phyloP scores from a whole-genome alignment of 23 tunicate genomes.

The Aplidium turbinatum region DNA sequence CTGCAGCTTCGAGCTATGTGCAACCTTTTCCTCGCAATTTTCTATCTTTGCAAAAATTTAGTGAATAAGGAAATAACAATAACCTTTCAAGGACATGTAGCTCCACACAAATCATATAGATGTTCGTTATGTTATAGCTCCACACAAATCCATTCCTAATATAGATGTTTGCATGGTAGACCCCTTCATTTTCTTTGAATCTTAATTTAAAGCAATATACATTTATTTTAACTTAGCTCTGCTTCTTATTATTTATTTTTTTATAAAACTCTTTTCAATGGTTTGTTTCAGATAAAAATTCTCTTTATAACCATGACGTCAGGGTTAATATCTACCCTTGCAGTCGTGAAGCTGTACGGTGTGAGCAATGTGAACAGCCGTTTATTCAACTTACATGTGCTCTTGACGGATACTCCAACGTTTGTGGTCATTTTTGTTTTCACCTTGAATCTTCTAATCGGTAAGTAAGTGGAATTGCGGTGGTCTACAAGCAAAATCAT shows the following conservation, averaged over 20 bases:
- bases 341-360: constrained; percentile 26
- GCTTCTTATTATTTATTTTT: neutral
- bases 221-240: neutral
- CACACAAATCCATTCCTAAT: too few relatives aligned
- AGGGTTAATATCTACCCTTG: neutral
- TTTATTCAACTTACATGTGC: constrained; percentile 37
- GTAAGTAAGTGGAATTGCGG: too few relatives aligned
- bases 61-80: too few relatives aligned
- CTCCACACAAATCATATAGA: too few relatives aligned
- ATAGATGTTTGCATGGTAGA: neutral
- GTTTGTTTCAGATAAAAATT: constrained; percentile 5
- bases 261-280: neutral
- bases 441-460: constrained; percentile 53
- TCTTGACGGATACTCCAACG: constrained; percentile 48
- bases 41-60: too few relatives aligned
- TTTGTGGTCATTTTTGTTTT: constrained; percentile 49
- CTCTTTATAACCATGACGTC: neutral
- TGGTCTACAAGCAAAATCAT: too few relatives aligned
- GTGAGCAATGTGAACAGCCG: constrained; percentile 1
- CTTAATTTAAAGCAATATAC: neutral
- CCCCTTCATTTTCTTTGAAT: too few relatives aligned
- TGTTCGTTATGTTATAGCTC: too few relatives aligned
- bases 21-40: too few relatives aligned
- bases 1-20: too few relatives aligned
- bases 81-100: too few relatives aligned